Conservation (phyloP, 2,113 vertebrate genomes). For the Cranoglanis bouderius region DNA sequence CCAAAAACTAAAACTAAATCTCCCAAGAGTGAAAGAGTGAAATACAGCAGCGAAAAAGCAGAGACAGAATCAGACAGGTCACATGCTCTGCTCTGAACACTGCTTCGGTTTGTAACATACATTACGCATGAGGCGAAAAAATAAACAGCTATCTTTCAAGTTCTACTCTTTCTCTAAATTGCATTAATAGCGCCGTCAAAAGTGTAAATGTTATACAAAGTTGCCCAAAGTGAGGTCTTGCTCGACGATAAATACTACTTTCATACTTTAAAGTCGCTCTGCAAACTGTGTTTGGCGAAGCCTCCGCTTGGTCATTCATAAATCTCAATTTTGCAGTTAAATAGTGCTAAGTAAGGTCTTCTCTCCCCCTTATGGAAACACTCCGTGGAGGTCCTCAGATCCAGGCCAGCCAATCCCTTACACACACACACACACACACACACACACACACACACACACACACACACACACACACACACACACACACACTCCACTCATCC, state of each 20-base stretch:
- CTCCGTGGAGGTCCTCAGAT: slow-evolving; percentile 52
- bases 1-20: slow-evolving; percentile 23
- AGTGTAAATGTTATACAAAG: slow-evolving; percentile 27
- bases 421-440: slow-evolving; percentile 38
- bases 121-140: neutral
- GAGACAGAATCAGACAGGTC: neutral
- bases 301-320: slow-evolving; percentile 53
- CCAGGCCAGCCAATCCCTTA: slow-evolving; percentile 31
- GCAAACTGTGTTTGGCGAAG: slow-evolving; percentile 35
- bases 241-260: slow-evolving; percentile 42
- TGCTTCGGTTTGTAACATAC: neutral
- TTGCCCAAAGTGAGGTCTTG: slow-evolving; percentile 23
- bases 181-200: slow-evolving; percentile 36
- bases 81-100: neutral
- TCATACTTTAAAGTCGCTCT: slow-evolving; percentile 42
- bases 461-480: slow-evolving; percentile 32
- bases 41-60: neutral
- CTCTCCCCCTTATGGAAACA: slow-evolving; percentile 52
- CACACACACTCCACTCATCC: slow-evolving; percentile 29
- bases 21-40: neutral
- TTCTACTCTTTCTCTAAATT: slow-evolving; percentile 14
- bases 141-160: slow-evolving; percentile 31
- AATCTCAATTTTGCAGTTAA: slow-evolving; percentile 51
- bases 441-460: too few relatives aligned
- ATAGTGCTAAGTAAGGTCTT: slow-evolving; percentile 52